Conservation (phyloP, 2,797 vertebrate species). For the Anomalospiza imberbis region DNA sequence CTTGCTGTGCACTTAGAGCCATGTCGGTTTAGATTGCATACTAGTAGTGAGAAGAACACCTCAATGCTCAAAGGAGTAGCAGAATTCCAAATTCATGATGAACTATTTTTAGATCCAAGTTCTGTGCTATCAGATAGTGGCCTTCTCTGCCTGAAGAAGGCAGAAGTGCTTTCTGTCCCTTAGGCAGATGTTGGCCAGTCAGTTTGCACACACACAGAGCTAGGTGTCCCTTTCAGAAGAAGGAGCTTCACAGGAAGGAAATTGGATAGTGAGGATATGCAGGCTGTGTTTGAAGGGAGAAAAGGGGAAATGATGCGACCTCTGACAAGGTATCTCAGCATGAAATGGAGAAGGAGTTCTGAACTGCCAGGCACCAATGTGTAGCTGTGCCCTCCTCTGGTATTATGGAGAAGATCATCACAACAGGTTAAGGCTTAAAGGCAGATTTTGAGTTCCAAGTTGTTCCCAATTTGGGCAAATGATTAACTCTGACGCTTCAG, state of each 20-base stretch:
- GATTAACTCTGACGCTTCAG: background rate
- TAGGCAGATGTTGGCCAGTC: background rate
- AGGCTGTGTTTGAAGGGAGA: background rate
- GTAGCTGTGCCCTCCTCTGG: background rate
- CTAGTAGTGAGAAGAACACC: background rate
- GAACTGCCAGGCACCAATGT: background rate
- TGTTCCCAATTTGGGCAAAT: background rate
- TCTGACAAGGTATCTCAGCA: background rate
- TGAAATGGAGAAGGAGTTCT: background rate
- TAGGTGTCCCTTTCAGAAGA: background rate
- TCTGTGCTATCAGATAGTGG: background rate
- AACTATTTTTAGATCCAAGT: background rate
- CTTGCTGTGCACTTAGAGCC: background rate
- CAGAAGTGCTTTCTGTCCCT: background rate
- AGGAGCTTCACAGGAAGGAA: background rate
- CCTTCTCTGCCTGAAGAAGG: background rate
- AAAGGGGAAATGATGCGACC: background rate
- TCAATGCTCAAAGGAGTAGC: background rate
- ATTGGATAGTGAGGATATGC: background rate
- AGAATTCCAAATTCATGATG: background rate
- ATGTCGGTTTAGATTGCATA: background rate
- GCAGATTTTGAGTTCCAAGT: background rate
- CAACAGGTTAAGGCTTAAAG: background rate
- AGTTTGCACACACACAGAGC: background rate
- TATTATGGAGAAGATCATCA: background rate